Percentiles rank a stretch among this genome's conserved stretches.
Conservation (phyloP, 2,888 invertebrate species). For the Scaptomyza tumidula region DNA sequence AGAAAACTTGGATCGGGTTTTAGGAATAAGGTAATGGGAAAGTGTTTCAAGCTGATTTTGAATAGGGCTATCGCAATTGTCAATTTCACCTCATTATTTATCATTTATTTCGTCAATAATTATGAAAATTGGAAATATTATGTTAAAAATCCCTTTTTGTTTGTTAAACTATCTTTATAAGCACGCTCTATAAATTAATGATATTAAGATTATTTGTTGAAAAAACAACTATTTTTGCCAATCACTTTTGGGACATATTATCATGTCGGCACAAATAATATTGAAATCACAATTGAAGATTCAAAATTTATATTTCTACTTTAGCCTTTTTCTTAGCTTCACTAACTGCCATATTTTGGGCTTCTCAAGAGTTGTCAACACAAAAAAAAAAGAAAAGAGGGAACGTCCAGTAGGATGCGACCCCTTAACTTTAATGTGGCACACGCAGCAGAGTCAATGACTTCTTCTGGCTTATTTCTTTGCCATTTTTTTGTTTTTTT, state of each 20-base stretch:
- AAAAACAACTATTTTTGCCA: not conserved
- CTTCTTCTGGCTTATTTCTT: constrained; percentile 29
- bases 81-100: not conserved
- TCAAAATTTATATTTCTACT: no score
- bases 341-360: no score
- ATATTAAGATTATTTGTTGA: not conserved
- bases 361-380: not conserved
- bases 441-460: constrained; percentile 56
- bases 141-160: not conserved
- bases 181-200: no score
- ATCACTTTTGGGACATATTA: no score
- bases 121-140: not conserved
- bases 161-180: not conserved
- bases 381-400: not conserved
- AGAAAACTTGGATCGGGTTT: no score
- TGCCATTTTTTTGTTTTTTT: constrained; percentile 22
- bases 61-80: not conserved
- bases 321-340: no score
- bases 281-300: no score
- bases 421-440: constrained; percentile 2
- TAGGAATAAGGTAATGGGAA: no score
- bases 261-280: no score
- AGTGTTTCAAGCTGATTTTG: no score
- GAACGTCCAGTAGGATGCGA: constrained; percentile 12
- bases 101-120: not conserved